These are phyloP conservation scores for Lasioglossum malachurum DNA, from an alignment of 2,888 invertebrate genomes.

Conservation along the genomic window DNA sequence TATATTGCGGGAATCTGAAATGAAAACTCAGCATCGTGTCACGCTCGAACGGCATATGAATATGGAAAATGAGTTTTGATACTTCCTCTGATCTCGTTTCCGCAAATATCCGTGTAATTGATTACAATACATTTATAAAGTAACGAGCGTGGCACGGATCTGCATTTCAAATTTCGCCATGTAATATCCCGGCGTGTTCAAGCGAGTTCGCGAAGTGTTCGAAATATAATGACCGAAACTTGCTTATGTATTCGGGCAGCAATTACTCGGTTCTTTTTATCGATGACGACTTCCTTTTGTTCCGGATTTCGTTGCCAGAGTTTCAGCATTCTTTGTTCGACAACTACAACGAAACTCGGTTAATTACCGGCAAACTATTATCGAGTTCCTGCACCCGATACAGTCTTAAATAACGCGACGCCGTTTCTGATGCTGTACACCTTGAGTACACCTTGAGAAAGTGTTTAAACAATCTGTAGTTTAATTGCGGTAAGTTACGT, in stretches of 20 bases:
- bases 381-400: constrained; percentile 54
- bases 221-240: constrained; percentile 23
- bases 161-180: constrained; percentile 15
- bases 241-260: constrained; percentile 15
- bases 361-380: constrained; percentile 57
- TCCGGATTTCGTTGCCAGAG: background rate
- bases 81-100: background rate
- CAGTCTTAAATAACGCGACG: background rate
- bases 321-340: background rate
- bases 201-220: background rate
- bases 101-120: background rate
- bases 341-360: constrained; percentile 27
- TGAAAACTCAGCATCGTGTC: background rate
- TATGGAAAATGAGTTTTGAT: background rate
- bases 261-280: constrained; percentile 20
- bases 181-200: background rate
- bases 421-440: background rate
- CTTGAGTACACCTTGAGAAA: background rate
- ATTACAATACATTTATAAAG: background rate
- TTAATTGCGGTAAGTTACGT: background rate
- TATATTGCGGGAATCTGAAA: background rate
- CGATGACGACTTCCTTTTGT: constrained; percentile 17
- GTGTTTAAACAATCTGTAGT: background rate
- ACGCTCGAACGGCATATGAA: background rate
- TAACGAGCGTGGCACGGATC: constrained; percentile 9